These are phyloP conservation scores for Catharus minimus DNA, from an alignment of 2,113 vertebrate species.

Conservation along the genomic window DNA sequence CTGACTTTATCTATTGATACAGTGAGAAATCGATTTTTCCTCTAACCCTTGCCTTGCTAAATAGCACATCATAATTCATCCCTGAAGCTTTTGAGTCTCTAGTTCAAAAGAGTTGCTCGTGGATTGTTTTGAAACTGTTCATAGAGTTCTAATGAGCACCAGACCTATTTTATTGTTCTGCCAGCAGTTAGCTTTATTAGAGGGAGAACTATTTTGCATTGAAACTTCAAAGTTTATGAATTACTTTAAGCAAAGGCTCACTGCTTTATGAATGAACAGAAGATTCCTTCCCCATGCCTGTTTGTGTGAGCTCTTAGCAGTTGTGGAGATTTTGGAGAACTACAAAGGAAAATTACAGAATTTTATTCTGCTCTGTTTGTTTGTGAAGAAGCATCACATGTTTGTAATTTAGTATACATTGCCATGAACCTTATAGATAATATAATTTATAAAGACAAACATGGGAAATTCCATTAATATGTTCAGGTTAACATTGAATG, in stretches of 20 bases:
- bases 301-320: not conserved
- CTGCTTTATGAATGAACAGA: not conserved
- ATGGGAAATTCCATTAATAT: not conserved
- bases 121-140: not conserved
- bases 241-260: not conserved
- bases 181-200: not conserved
- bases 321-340: not conserved
- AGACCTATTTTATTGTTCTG: not conserved
- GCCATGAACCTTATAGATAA: not conserved
- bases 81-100: not conserved
- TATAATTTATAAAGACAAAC: not conserved
- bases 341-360: not conserved
- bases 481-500: not conserved
- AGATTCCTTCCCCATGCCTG: not conserved
- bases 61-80: not conserved
- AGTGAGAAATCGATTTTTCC: not conserved
- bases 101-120: not conserved
- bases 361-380: not conserved
- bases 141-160: not conserved
- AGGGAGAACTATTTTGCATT: not conserved
- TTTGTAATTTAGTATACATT: not conserved
- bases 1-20: not conserved
- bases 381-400: not conserved
- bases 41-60: not conserved
- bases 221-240: not conserved